Evolutionary conservation across 2,797 vertebrate species (phyloP).

Genomic region (Anguilla megastoma): DNA sequence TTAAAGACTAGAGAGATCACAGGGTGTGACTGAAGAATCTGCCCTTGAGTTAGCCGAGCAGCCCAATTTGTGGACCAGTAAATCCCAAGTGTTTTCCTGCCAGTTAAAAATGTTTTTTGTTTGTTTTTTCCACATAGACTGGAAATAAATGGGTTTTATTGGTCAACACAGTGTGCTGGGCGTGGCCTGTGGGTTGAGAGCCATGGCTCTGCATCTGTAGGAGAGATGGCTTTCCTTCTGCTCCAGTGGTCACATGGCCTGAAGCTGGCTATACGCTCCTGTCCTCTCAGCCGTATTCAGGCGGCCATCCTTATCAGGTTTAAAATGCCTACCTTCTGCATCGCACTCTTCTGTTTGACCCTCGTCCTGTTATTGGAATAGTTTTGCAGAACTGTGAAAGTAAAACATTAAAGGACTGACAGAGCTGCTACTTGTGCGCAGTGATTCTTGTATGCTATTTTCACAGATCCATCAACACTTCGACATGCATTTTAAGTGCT

Average conservation of each 20-base stretch:
- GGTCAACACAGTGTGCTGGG: neutral
- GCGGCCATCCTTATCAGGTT: neutral
- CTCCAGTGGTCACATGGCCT: neutral
- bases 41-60: neutral
- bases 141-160: neutral
- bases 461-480: neutral
- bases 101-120: neutral
- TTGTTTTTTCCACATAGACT: neutral
- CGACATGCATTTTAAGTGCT: neutral
- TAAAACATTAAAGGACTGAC: neutral
- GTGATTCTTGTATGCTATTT: neutral
- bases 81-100: neutral
- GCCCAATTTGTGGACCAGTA: neutral
- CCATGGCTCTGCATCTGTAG: neutral
- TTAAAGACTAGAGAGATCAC: neutral
- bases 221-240: neutral
- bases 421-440: neutral
- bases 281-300: neutral
- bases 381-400: neutral
- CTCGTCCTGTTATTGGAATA: neutral
- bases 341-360: neutral
- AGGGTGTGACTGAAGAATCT: neutral
- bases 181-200: neutral
- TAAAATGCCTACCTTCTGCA: neutral
- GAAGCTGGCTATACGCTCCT: neutral